Conservation (phyloP, 2,888 invertebrate genomes). For the Caenorhabditis sp. region DNA sequence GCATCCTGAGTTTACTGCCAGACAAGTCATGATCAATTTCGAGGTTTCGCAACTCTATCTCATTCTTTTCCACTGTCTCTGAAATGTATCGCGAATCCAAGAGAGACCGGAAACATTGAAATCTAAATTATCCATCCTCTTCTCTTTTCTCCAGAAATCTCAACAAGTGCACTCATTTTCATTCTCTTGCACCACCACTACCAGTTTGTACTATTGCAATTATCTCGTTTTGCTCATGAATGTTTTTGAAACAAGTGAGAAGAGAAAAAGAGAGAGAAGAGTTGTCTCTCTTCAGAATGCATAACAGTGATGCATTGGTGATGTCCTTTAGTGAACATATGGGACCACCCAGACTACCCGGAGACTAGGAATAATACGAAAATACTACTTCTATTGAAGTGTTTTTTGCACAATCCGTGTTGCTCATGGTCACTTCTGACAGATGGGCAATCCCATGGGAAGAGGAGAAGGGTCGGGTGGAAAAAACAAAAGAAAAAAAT, state of each 20-base stretch:
- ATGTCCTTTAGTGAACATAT: constrained; percentile 51
- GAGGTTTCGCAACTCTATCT: not conserved
- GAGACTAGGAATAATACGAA: not conserved
- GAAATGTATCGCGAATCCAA: constrained; percentile 10
- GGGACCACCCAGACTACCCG: constrained; percentile 47
- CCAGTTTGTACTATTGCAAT: constrained; percentile 53
- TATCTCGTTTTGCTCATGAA: constrained; percentile 28
- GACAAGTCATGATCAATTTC: not conserved
- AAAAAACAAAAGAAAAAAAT: constrained; percentile 2
- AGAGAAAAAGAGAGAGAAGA: constrained; percentile 14
- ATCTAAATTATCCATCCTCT: constrained; percentile 33
- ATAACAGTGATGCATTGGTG: constrained; percentile 65
- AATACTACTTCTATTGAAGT: not conserved
- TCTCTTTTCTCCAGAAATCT: constrained; percentile 12
- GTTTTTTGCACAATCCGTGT: constrained; percentile 4
- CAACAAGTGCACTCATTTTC: constrained; percentile 28
- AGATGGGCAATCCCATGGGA: not conserved
- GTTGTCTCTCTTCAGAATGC: constrained; percentile 48
- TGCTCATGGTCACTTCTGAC: constrained; percentile 15
- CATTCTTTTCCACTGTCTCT: not conserved
- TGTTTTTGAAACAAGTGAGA: constrained; percentile 45
- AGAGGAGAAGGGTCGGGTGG: not conserved
- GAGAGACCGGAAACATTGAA: constrained; percentile 38
- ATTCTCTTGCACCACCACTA: constrained; percentile 7
- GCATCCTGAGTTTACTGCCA: not conserved